Evolutionary conservation across 2,797 vertebrate genomes (phyloP), one percentile per base, ranked within the genome.

Genomic region (Chromobotia macracanthus): DNA sequence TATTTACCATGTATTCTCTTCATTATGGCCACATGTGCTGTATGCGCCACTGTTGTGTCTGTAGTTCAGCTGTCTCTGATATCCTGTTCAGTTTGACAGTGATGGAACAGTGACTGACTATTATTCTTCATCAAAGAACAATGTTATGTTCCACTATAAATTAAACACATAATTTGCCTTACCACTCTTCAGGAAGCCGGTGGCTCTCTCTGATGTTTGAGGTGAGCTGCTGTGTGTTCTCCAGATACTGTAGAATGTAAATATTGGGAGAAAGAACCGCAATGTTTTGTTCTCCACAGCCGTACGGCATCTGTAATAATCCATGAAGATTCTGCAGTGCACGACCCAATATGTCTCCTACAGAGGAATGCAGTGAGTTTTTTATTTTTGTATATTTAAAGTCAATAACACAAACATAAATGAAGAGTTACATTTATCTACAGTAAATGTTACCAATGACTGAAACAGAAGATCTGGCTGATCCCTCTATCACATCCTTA

Each of bases 41-140:
- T 93, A 95, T 65, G 91, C 90, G 0, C 94, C 93, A 31, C 90
- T 80, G 0, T 0, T 0, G 23, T 89, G 88, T 44, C 85, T 93
- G 84, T 93, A 96, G 79, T 92, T 91, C 64, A 95, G 84, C 84
- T 95, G 91, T 56, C 89, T 92, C 87, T 95, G 94, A 84, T 95
- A 95, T 53, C 94, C 95, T 96, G 85, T 1, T 67, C 0, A n/a
- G 4, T 51, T 3, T 38, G 1, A 48, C 0, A 60, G n/a, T n/a
- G n/a, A n/a, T n/a, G n/a, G n/a, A n/a, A n/a, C n/a, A n/a, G n/a
- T n/a, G n/a, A n/a, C n/a, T n/a, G n/a, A n/a, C n/a, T n/a, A n/a
- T n/a, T n/a, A n/a, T n/a, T n/a, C n/a, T n/a, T n/a, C n/a, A n/a
- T n/a, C n/a, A n/a, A n/a, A n/a, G n/a, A n/a, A n/a, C n/a, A n/a